Evolutionary conservation across 2,888 invertebrate species (phyloP), one percentile per base, ranked within the genome.

Genomic region (Eretmocerus hayati): DNA sequence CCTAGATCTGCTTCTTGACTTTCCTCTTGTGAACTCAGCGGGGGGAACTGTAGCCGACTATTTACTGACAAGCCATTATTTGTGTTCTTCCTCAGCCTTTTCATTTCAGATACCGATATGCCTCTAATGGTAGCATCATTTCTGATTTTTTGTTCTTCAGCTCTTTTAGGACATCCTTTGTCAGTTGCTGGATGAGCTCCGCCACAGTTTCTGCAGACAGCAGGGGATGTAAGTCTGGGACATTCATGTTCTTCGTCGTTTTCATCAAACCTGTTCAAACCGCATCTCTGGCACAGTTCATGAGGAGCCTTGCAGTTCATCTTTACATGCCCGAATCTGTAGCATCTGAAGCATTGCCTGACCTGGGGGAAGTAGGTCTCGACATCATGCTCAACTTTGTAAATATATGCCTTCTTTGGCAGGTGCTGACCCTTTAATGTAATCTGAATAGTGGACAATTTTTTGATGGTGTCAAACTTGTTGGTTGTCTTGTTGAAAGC

Each of bases 301-400:
- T 15, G 11, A 1, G 2, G n/a, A 2, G 16, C 22, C 22, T 33
- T 42, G 22, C 33, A 42, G 15, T 42, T 42, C 1, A 16, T 0
- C 26, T 43, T 22, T 3, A 43, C 36, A n/a, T 43, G 43, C 15
- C 36, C 35, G 26, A 43, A 43, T 9, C 36, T 9, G 5, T 33
- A 43, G 3, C 43, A 43, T 5, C 18, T 22, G 3, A 18, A 36
- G 6, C 43, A 36, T 36, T 43, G 36, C 20, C 43, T 22, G 2
- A 43, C 26, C 15, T 36, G 23, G 1, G 43, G 36, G 23, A 26
- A 43, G 3, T 43, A 43, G 3, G 8, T 16, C 19, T 43, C n/a
- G 11, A 43, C 4, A 4, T 20, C 32, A 15, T 43, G 20, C 19
- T 26, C 20, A 35, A 42, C 18, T 35, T 42, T 42, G 1, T 20